Base-by-base conservation (phyloP, 2,113 vertebrate genomes). In the Oreotragus oreotragus region DNA sequence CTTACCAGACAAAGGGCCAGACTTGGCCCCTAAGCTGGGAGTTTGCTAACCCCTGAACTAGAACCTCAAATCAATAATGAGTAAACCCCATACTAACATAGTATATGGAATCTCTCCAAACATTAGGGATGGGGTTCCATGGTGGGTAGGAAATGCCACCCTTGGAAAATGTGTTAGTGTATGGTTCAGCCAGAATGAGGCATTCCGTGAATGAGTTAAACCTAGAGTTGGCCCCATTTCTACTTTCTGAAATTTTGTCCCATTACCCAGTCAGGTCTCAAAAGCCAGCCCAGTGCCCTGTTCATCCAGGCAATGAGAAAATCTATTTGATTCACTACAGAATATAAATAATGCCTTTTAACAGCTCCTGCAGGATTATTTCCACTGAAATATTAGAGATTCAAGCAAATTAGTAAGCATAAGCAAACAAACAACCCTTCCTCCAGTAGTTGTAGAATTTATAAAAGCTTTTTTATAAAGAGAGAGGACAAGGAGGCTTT, bases 371-470 rank as follows among this genome's bases (percentile, higher is more conserved):
- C 3, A 58, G 30, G 28, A 64, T 95, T 25, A 10, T 92, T 96
- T 93, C 81, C 73, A 66, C 76, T 45, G n/a, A 94, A 96, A 73
- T 39, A 39, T 73, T 12, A 84, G 53, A 93, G 51, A 27, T 25
- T 73, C 70, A 43, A 76, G 23, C 70, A 76, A 43, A 43, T 43
- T 76, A 27, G 39, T 27, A 76, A 76, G 23, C 39, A 27, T 43
- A 76, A 70, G 19, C n/a, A 19, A 70, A 39, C 17, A 70, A 73
- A 73, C 39, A 43, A 43, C 7, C 39, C 36, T 25, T 23, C 81
- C 95, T 76, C 57, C 36, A 84, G 79, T 73, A 95, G 47, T 13
- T 80, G 17, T 12, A 33, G 77, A 21, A 79, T 90, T 83, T 39
- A 70, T 43, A 57, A 43, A 92, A 79, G 13, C 33, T 49, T 53